Evolutionary conservation across 2,113 vertebrate species (phyloP).

Genomic region (cat (Felis catus)): DNA sequence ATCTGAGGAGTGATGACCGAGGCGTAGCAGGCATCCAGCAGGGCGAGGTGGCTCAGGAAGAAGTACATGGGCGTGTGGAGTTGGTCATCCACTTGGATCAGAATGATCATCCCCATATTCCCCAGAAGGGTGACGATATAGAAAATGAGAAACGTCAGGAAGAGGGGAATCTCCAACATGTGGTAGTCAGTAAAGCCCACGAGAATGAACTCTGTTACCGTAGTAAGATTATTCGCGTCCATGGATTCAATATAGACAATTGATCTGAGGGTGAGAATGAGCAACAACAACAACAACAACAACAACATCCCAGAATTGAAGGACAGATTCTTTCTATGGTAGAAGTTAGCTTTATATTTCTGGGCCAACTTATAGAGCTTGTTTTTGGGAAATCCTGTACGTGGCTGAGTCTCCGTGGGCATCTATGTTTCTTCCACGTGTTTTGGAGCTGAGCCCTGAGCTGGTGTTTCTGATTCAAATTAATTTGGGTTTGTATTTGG

Average conservation of each 20-base stretch:
- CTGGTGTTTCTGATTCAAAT: neutral
- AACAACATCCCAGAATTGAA: neutral
- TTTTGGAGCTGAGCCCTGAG: neutral
- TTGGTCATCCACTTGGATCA: slow-evolving; percentile 34
- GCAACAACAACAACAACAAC: neutral
- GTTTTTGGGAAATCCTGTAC: neutral
- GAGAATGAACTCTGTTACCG: slow-evolving; percentile 64
- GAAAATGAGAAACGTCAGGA: slow-evolving; percentile 56
- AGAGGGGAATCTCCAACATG: neutral
- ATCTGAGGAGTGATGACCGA: slow-evolving; percentile 62
- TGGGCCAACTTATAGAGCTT: neutral
- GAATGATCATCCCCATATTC: slow-evolving; percentile 61
- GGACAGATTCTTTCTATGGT: neutral
- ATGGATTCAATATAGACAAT: neutral
- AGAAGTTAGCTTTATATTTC: neutral
- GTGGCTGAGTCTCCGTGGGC: neutral
- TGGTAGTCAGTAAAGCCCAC: slow-evolving; percentile 51
- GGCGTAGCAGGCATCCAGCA: slow-evolving; percentile 52
- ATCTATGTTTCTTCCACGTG: neutral
- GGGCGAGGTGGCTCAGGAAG: slow-evolving; percentile 65
- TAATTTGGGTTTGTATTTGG: neutral
- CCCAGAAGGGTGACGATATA: slow-evolving; percentile 70
- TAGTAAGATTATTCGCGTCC: slow-evolving; percentile 51
- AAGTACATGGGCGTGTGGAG: slow-evolving; percentile 65
- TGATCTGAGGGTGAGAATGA: neutral